phyloP scores from a whole-genome alignment of 2,797 vertebrate genomes.

The Ciconia nigra region DNA sequence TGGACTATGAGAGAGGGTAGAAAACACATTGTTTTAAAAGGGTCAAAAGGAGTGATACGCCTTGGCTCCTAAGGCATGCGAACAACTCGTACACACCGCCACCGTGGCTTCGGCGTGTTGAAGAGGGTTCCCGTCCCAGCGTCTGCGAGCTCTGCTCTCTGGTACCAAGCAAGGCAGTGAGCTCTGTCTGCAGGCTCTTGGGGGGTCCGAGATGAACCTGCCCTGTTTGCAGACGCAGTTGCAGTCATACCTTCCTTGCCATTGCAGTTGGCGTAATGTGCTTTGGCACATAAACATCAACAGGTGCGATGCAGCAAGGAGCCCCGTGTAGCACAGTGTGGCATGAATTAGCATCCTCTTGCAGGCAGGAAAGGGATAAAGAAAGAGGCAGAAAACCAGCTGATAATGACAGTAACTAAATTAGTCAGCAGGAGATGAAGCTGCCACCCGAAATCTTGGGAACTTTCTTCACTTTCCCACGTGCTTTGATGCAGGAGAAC shows the following conservation, averaged over 20 bases:
- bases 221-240: not conserved
- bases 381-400: not conserved
- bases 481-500: not conserved
- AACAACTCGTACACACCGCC: accelerated
- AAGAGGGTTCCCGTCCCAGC: accelerated
- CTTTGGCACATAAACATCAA: not conserved
- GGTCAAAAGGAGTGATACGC: accelerated
- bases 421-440: not conserved
- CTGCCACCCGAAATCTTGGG: not conserved
- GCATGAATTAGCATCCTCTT: not conserved
- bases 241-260: not conserved
- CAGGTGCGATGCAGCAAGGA: not conserved
- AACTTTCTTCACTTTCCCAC: not conserved
- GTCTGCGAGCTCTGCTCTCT: accelerated
- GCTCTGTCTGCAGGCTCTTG: not conserved
- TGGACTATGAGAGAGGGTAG: not conserved
- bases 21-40: not conserved
- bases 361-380: not conserved
- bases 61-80: not conserved
- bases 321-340: not conserved
- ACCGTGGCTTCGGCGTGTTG: accelerated
- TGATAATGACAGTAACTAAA: not conserved
- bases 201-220: not conserved
- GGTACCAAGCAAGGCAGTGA: not conserved
- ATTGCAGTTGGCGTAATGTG: accelerated